Evolutionary conservation across 2,113 vertebrate genomes (phyloP).

Genomic region (Amblyopsis rosae): DNA sequence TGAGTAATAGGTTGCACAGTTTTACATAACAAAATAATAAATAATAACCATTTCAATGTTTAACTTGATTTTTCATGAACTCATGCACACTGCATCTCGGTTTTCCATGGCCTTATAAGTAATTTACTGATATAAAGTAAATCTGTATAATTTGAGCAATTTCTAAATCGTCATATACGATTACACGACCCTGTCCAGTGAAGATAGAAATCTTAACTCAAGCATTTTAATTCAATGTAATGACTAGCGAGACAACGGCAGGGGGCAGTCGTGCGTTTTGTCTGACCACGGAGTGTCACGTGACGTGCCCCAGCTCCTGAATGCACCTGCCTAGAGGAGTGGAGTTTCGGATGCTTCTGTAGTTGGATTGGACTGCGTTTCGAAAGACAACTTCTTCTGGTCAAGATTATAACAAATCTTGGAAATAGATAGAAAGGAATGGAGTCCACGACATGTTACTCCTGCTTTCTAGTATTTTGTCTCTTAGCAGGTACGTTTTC

Average conservation of each 20-base stretch:
- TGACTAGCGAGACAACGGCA: slow-evolving; percentile 22
- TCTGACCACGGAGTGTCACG: slow-evolving; percentile 48
- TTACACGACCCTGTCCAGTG: no score
- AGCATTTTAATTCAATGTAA: no score
- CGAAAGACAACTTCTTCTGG: slow-evolving; percentile 43
- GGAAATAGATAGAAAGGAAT: slow-evolving; percentile 53
- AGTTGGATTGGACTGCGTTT: slow-evolving; percentile 24
- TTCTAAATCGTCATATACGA: no score
- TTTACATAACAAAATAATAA: no score
- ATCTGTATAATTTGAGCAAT: no score
- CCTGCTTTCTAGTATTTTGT: slow-evolving; percentile 38
- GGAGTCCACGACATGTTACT: slow-evolving; percentile 34
- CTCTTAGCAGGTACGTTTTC: slow-evolving; percentile 63
- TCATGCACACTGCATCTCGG: no score
- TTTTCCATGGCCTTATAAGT: no score
- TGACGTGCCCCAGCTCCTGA: slow-evolving; percentile 61
- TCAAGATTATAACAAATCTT: slow-evolving; percentile 45
- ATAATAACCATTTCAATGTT: no score
- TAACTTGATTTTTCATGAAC: no score
- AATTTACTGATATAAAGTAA: no score
- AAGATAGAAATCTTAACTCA: no score
- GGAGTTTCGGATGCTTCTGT: slow-evolving; percentile 62
- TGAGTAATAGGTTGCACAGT: no score
- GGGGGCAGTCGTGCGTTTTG: neutral
- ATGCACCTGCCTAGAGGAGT: slow-evolving; percentile 76